Percentiles rank a stretch among this genome's conserved stretches.
These are phyloP conservation scores for Thomomys bottae DNA, from an alignment of 2,113 vertebrate genomes.

Conservation along the genomic window DNA sequence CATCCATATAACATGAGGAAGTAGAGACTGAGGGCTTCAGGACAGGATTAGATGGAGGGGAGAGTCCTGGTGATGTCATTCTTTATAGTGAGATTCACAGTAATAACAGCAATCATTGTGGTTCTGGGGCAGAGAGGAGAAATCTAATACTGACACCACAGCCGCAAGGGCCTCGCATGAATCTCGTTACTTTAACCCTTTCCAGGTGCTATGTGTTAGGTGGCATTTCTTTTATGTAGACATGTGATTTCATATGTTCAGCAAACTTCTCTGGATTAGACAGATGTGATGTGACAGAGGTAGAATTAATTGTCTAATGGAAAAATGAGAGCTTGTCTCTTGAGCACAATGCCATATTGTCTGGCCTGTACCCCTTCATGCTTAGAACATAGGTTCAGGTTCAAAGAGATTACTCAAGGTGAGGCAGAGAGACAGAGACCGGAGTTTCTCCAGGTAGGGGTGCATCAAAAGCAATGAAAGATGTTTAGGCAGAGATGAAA, in stretches of 20 bases:
- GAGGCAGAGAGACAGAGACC: neutral
- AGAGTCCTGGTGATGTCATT: neutral
- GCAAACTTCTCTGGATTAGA: neutral
- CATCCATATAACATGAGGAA: neutral
- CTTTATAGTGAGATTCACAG: neutral
- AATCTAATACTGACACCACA: neutral
- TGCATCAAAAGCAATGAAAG: neutral
- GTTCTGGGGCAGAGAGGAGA: neutral
- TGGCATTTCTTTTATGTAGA: neutral
- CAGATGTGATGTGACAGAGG: neutral
- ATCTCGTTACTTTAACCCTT: neutral
- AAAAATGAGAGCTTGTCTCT: neutral
- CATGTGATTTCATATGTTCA: neutral
- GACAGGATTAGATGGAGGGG: neutral
- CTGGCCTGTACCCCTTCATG: neutral
- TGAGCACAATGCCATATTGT: neutral
- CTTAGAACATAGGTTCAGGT: neutral
- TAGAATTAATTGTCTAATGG: neutral
- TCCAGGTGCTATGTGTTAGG: neutral
- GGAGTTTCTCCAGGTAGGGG: neutral
- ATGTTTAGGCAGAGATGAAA: slow-evolving; percentile 8
- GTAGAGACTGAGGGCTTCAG: neutral
- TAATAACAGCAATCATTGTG: neutral
- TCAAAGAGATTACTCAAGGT: neutral
- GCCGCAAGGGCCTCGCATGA: neutral